Conservation (phyloP, 2,888 invertebrate genomes). For the Stenchaetothrips biformis region DNA sequence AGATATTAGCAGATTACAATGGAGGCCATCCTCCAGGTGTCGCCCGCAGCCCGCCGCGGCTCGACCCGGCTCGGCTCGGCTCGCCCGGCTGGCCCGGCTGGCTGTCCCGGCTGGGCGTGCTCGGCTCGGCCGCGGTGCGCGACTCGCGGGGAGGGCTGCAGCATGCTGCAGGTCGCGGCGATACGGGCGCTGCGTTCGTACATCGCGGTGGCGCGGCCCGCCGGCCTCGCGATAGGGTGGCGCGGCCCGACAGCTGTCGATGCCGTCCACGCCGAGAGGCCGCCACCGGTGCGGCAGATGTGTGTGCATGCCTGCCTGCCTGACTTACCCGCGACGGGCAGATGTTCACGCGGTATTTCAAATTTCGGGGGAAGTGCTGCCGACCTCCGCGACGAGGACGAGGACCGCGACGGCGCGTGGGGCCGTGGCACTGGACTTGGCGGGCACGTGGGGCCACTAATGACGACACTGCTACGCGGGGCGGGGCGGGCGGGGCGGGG, state of each 20-base stretch:
- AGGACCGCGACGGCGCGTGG: neutral
- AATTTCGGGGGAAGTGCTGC: neutral
- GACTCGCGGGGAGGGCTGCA: neutral
- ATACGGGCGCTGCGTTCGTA: too few relatives aligned
- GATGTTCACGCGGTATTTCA: slow-evolving; percentile 20
- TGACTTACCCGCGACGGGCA: neutral
- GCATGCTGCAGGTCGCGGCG: neutral
- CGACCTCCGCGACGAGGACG: neutral
- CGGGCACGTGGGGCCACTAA: neutral
- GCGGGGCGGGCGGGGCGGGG: neutral
- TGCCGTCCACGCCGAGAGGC: neutral
- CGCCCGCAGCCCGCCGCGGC: neutral
- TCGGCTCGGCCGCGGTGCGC: neutral
- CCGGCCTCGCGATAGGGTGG: neutral
- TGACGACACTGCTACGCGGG: neutral
- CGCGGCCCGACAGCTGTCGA: neutral
- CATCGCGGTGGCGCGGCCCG: too few relatives aligned
- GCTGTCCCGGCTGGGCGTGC: neutral
- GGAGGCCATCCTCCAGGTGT: neutral
- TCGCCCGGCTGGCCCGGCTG: neutral
- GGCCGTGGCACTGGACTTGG: neutral
- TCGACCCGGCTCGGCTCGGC: neutral
- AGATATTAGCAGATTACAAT: slow-evolving; percentile 24
- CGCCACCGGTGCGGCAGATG: neutral
- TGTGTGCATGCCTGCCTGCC: neutral